Conservation (phyloP, 2,113 vertebrate species). For the Zosterops hypoxanthus region DNA sequence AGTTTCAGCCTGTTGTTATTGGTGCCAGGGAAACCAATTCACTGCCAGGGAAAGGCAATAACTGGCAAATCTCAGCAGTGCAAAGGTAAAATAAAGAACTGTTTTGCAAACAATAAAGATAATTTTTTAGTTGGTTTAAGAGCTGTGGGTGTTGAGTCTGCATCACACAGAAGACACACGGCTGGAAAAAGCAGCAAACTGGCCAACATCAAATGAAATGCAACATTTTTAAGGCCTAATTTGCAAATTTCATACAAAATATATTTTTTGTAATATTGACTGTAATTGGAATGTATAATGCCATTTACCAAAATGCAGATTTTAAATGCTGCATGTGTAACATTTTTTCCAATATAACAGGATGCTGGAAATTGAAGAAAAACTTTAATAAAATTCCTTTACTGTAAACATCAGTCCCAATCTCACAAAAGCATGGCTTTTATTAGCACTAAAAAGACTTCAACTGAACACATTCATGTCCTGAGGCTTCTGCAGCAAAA, state of each 20-base stretch:
- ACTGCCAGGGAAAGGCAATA: neutral
- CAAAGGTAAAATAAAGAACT: neutral
- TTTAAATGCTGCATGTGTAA: neutral
- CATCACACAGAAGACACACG: fast-evolving
- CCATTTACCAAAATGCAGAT: neutral
- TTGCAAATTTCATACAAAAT: neutral
- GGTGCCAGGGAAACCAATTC: neutral
- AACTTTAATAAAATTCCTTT: slow-evolving; percentile 29
- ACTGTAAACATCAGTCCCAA: slow-evolving; percentile 8
- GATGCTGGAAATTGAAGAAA: slow-evolving; percentile 5
- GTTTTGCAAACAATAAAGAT: neutral
- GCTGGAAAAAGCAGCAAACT: neutral
- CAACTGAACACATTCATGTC: slow-evolving; percentile 33
- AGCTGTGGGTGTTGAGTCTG: neutral
- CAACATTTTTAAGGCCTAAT: neutral
- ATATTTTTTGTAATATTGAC: neutral
- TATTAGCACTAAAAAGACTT: slow-evolving; percentile 49
- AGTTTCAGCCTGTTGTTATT: neutral
- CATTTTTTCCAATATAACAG: neutral
- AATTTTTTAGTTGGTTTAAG: neutral
- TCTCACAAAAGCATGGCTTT: slow-evolving; percentile 10
- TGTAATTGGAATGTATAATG: neutral
- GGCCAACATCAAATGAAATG: neutral
- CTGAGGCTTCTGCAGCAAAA: slow-evolving; percentile 30
- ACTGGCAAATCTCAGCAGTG: neutral